phyloP scores from a whole-genome alignment of 2,888 invertebrate species.

The Sabatieria punctata region DNA sequence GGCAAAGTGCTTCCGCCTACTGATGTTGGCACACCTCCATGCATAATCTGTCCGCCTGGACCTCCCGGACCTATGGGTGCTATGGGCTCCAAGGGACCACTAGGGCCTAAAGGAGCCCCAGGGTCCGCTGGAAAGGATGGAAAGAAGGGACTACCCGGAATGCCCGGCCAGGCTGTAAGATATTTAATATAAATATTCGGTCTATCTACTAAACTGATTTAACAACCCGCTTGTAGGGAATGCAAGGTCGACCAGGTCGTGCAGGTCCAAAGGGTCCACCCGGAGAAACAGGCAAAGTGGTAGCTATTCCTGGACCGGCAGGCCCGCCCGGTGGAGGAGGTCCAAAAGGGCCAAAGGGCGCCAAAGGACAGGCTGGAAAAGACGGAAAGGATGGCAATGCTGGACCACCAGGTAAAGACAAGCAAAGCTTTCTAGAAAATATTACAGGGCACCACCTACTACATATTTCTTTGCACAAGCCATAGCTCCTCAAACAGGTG shows the following conservation, averaged over 20 bases:
- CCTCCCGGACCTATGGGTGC: constrained; percentile 21
- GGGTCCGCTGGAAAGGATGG: no score
- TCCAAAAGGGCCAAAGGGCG: constrained; percentile 51
- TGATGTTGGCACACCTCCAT: constrained; percentile 20
- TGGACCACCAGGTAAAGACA: constrained; percentile 1
- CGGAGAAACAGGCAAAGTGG: constrained; percentile 50
- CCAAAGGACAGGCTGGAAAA: constrained; percentile 50
- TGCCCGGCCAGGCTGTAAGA: no score
- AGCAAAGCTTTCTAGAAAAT: no score
- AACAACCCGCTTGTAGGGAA: no score
- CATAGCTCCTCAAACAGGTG: no score
- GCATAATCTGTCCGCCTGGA: constrained; percentile 28
- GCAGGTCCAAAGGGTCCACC: constrained; percentile 53
- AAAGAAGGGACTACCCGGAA: no score
- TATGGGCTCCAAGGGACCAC: neutral
- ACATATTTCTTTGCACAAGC: no score
- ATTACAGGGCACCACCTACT: no score
- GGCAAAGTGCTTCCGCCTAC: constrained; percentile 11
- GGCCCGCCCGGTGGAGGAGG: no score
- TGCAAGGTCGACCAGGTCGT: constrained; percentile 58
- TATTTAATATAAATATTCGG: no score
- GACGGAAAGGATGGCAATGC: constrained; percentile 1
- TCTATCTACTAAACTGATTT: no score
- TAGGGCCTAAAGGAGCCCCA: neutral
- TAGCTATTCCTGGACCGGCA: no score